phyloP scores from a whole-genome alignment of 2,797 vertebrate genomes.

The Tapera naevia region DNA sequence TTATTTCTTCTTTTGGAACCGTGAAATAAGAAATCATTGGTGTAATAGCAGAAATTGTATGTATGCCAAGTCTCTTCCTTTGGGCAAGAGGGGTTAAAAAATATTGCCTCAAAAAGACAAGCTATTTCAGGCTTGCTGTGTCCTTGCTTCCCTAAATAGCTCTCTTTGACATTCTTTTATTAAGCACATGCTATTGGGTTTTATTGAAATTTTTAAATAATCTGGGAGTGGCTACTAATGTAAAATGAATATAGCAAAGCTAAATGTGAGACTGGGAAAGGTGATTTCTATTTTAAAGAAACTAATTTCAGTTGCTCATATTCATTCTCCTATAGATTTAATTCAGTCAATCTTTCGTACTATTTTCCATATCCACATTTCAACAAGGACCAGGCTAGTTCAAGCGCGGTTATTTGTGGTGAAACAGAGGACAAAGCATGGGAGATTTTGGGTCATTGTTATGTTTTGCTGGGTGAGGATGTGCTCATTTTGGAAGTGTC shows the following conservation, averaged over 20 bases:
- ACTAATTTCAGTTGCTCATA: background rate
- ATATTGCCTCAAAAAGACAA: slow-evolving; percentile 42
- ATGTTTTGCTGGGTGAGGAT: background rate
- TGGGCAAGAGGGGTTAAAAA: background rate
- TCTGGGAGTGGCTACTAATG: background rate
- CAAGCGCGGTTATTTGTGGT: background rate
- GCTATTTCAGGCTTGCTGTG: background rate
- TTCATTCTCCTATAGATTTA: background rate
- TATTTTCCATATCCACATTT: background rate
- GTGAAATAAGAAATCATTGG: slow-evolving; percentile 15
- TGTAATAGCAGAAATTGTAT: slow-evolving; percentile 21
- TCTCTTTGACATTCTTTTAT: background rate
- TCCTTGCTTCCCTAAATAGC: background rate
- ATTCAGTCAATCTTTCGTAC: background rate
- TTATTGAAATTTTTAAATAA: background rate
- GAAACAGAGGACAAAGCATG: background rate
- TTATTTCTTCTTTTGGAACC: slow-evolving; percentile 7
- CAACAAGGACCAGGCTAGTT: background rate
- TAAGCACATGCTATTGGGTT: background rate
- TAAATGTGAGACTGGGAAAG: background rate
- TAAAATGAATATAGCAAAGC: background rate
- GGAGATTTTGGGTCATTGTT: background rate
- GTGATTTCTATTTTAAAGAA: background rate
- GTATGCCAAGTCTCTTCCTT: background rate
- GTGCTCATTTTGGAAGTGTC: background rate